Evolutionary conservation across 2,113 vertebrate species (phyloP).

Genomic region (Acrocephalus kingi): DNA sequence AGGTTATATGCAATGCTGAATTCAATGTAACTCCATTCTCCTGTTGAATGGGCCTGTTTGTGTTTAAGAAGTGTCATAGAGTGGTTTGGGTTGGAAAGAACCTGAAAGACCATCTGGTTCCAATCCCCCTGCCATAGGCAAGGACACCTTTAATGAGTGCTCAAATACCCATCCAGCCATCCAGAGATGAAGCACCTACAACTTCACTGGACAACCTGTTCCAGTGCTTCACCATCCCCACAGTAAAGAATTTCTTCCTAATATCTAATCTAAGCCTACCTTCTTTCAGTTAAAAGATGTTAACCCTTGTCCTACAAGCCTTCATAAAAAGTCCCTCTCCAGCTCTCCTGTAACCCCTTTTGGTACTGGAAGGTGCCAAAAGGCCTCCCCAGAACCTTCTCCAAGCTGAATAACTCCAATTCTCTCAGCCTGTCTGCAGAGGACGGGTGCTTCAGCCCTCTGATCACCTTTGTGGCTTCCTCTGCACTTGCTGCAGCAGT

Average conservation of each 20-base stretch:
- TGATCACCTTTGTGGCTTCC: background rate
- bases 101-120: background rate
- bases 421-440: background rate
- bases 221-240: background rate
- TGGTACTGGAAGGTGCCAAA: background rate
- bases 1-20: background rate
- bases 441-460: background rate
- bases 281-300: background rate
- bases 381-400: background rate
- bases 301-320: background rate
- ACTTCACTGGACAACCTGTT: background rate
- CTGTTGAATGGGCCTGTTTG: background rate
- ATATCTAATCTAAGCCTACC: background rate
- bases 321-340: background rate
- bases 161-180: background rate
- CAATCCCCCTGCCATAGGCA: background rate
- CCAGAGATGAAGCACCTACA: background rate
- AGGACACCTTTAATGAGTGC: background rate
- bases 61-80: background rate
- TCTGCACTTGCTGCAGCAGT: background rate
- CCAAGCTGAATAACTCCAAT: background rate
- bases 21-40: background rate
- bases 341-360: background rate
- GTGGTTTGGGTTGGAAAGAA: background rate
- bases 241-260: background rate